Base-by-base conservation (phyloP, 2,888 invertebrate genomes). In the Choristoneura rosaceana region DNA sequence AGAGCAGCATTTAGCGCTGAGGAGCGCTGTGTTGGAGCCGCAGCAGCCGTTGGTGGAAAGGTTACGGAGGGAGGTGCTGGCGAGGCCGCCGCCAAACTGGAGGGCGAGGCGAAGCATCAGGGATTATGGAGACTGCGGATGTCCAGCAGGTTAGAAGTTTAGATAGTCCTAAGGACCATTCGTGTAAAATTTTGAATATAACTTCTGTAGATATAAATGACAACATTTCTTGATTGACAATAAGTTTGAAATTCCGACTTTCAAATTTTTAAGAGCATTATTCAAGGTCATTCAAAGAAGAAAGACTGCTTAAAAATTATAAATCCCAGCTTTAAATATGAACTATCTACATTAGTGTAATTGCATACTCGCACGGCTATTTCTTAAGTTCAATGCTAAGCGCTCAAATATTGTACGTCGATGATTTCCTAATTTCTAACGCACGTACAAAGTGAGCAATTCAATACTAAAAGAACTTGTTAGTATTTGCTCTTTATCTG, bases 51-150 rank as follows among this genome's bases (percentile, higher is more conserved):
- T 95, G 77, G 92, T 95, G 77, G 95, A 95, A 84, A 86, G 95
- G 81, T 88, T 95, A 68, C 87, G 95, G 77, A 84, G 95, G 62
- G 95, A 95, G 76, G 92, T 94, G 79, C 87, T 94, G 76, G 80
- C 93, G 55, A 87, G 94, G 45, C 88, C 90, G 4, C 83, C 82
- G 12, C 81, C 85, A 2, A 77, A 85, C 82, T 91, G 92, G 92
- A 81, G 92, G 68, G 81, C 88, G 4, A 82, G 90, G 70, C 86
- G 95, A 74, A 93, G 93, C 79, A 91, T 94, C 79, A 89, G 95
- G 80, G 96, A 96, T 80, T 95, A 95, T 65, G 93, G 95, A 15
- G 96, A 96, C 90, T 97, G 96, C 94, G 92, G 94, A 80, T 96
- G 96, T 94, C 96, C 96, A 87, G 94, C 96, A 96, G 96, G 96